A percentile compares a stretch with the other conserved stretches of the same genome.
These are phyloP conservation scores for Octodon degus DNA, from an alignment of 2,113 vertebrate species.

Conservation along the genomic window DNA sequence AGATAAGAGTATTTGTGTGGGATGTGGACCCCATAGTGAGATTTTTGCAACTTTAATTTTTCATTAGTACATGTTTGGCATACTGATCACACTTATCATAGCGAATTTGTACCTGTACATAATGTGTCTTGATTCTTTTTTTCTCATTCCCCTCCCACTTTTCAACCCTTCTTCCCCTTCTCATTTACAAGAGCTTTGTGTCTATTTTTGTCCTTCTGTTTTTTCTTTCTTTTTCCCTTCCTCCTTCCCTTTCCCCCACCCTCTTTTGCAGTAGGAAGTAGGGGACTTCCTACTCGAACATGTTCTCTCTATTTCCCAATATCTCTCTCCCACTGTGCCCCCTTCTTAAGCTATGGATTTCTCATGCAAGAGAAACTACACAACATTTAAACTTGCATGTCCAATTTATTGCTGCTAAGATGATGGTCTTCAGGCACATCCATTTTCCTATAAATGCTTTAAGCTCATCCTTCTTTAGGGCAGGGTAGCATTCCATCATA, in stretches of 20 bases:
- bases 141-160: neutral
- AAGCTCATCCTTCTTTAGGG: neutral
- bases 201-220: neutral
- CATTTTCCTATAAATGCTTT: neutral
- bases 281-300: too few relatives aligned
- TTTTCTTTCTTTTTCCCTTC: neutral
- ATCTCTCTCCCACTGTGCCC: neutral
- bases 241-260: neutral
- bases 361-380: neutral
- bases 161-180: neutral
- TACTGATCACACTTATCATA: neutral
- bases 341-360: neutral
- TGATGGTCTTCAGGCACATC: neutral
- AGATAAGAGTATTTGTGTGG: neutral
- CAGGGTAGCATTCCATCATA: neutral
- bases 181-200: neutral
- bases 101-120: neutral
- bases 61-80: neutral
- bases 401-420: neutral
- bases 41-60: neutral
- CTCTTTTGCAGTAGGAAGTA: too few relatives aligned
- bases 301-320: neutral
- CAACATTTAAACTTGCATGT: neutral
- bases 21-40: neutral
- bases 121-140: neutral